These are phyloP conservation scores for Callyntrura sp. DNA, from an alignment of 2,888 invertebrate genomes.

Conservation along the genomic window DNA sequence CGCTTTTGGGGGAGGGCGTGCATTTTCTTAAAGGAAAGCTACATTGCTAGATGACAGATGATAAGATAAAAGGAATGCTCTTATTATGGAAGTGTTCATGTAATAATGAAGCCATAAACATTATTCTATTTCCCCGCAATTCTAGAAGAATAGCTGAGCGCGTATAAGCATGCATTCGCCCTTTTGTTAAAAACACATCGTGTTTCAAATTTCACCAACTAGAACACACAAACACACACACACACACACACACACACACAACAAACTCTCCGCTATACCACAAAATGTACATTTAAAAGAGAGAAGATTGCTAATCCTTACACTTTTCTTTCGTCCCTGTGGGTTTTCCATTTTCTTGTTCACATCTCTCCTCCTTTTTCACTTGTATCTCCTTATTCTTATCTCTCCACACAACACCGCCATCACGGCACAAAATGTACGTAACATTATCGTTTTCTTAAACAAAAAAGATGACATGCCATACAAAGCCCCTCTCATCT, in stretches of 20 bases:
- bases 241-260: no score
- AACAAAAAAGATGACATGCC: constrained; percentile 60
- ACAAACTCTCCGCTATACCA: no score
- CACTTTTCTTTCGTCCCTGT: constrained; percentile 32
- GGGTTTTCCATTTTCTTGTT: constrained; percentile 1
- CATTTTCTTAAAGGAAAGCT: no score
- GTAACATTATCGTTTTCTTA: constrained; percentile 50
- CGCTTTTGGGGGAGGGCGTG: no score
- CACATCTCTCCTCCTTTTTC: not conserved
- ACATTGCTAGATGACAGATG: no score
- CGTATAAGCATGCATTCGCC: no score
- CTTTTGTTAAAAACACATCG: not conserved
- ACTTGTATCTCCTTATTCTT: constrained; percentile 30
- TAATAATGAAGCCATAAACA: constrained; percentile 25
- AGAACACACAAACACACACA: no score
- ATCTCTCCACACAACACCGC: not conserved
- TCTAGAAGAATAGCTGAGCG: constrained; percentile 43
- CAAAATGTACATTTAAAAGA: no score
- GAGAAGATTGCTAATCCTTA: no score
- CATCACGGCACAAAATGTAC: constrained; percentile 36
- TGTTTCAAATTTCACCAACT: constrained; percentile 23
- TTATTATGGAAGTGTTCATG: constrained; percentile 14
- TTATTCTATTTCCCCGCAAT: constrained; percentile 22
- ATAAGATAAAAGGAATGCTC: no score
- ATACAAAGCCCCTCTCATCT: constrained; percentile 36